A percentile compares a stretch with the other conserved stretches of the same genome.
phyloP scores from a whole-genome alignment of 2,113 vertebrate species.

The Ophthalmotilapia sp. region DNA sequence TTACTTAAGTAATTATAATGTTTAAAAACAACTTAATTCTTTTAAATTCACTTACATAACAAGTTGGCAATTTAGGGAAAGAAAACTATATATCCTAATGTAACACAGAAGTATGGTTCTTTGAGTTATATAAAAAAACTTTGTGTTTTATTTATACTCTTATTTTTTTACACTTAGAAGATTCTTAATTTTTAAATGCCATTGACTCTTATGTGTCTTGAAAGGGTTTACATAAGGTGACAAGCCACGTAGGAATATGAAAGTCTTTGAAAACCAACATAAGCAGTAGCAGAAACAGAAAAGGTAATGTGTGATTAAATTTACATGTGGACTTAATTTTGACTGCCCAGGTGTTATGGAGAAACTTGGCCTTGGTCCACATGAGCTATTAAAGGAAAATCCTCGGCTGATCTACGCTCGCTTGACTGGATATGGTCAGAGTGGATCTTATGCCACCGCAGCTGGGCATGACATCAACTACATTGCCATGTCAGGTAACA shows the following conservation, averaged over 20 bases:
- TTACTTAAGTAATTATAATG: not conserved
- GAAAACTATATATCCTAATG: not conserved
- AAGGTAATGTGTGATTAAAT: not conserved
- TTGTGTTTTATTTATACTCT: not conserved
- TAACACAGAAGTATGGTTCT: not conserved
- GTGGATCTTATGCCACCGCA: slow-evolving; percentile 69
- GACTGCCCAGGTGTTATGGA: slow-evolving; percentile 88
- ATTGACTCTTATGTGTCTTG: not conserved
- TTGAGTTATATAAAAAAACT: not conserved
- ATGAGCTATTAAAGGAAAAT: slow-evolving; percentile 77
- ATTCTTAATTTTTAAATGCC: not conserved
- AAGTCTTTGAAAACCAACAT: not conserved
- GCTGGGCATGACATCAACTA: slow-evolving; percentile 97
- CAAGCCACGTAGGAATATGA: not conserved
- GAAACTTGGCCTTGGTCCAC: slow-evolving; percentile 85
- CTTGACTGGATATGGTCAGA: slow-evolving; percentile 89
- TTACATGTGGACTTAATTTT: not conserved
- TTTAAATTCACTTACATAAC: not conserved
- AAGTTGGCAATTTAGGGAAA: not conserved
- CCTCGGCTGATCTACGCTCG: slow-evolving; percentile 88
- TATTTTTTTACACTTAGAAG: not conserved
- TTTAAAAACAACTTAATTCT: not conserved
- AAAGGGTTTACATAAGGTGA: not conserved
- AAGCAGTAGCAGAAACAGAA: not conserved
- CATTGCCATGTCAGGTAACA: slow-evolving; percentile 85